Conservation (phyloP, 2,113 vertebrate genomes). For the Pholis gunnellus region DNA sequence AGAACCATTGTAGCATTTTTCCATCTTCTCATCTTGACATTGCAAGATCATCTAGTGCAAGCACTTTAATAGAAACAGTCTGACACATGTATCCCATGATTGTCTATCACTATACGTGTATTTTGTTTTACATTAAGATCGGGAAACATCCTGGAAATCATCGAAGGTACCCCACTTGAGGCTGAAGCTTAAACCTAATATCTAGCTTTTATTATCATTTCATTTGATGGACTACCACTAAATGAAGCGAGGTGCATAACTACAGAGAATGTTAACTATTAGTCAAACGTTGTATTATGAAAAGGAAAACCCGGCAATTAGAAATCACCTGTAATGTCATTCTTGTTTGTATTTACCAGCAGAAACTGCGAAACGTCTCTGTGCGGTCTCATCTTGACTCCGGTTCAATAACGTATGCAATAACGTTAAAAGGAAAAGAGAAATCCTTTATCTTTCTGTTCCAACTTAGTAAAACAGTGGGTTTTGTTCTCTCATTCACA, state of each 20-base stretch:
- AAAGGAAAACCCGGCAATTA: neutral
- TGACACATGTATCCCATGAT: neutral
- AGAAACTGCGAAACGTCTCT: neutral
- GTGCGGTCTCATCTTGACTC: neutral
- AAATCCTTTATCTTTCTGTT: neutral
- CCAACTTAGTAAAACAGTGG: neutral
- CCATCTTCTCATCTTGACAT: slow-evolving; percentile 26
- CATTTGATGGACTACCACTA: neutral
- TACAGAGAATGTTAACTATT: neutral
- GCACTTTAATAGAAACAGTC: neutral
- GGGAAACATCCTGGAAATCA: neutral
- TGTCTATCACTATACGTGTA: neutral
- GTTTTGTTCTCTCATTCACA: slow-evolving; percentile 11
- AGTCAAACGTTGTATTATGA: neutral
- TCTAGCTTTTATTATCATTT: neutral
- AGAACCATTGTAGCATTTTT: slow-evolving; percentile 35
- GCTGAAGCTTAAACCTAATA: neutral
- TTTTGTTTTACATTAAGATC: neutral
- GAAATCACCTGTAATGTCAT: neutral
- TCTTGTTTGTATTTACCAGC: neutral
- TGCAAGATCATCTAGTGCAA: neutral
- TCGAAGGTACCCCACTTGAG: neutral
- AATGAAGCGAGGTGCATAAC: neutral
- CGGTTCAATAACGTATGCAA: neutral
- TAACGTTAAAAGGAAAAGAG: neutral